These are phyloP conservation scores for Neofelis nebulosa DNA, from an alignment of 2,113 vertebrate genomes.

Conservation along the genomic window DNA sequence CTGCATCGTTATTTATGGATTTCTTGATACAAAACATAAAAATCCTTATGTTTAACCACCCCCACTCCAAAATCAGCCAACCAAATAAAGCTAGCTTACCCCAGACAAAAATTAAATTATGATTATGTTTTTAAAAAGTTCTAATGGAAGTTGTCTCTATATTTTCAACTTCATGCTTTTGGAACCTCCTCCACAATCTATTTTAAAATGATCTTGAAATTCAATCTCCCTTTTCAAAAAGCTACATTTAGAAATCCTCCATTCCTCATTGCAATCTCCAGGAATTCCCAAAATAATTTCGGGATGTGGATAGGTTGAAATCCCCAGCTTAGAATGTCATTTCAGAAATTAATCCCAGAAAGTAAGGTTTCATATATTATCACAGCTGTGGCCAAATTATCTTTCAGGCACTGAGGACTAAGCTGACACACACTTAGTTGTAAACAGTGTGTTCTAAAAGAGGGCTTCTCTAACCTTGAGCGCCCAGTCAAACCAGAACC, in stretches of 20 bases:
- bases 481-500: not conserved
- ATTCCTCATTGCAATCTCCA: not conserved
- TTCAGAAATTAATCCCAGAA: slow-evolving; percentile 54
- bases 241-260: not conserved
- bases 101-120: not conserved
- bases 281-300: slow-evolving; percentile 2
- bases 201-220: slow-evolving; percentile 28
- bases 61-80: not conserved
- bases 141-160: not conserved
- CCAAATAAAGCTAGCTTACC: not conserved
- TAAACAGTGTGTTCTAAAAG: not conserved
- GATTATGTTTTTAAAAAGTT: not conserved
- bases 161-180: not conserved
- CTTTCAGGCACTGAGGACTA: not conserved
- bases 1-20: not conserved
- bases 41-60: not conserved
- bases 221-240: not conserved
- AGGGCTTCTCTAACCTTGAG: not conserved
- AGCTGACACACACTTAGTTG: not conserved
- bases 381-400: not conserved
- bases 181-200: not conserved
- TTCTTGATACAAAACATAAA: slow-evolving; percentile 5
- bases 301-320: not conserved
- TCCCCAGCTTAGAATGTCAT: not conserved
- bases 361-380: not conserved